Conservation (phyloP, 2,113 vertebrate genomes). For the Pimephales promelas region DNA sequence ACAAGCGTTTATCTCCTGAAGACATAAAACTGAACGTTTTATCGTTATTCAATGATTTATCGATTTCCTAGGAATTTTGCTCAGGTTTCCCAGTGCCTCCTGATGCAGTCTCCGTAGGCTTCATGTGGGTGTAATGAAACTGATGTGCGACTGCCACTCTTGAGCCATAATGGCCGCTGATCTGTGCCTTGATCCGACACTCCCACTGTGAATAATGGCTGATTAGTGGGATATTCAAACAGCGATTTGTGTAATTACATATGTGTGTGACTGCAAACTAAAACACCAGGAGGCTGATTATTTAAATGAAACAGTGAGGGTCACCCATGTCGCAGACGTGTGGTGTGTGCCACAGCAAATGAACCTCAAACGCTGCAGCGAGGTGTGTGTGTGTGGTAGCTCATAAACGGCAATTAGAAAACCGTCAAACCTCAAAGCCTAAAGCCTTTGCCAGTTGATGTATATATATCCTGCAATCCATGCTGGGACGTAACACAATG, state of each 20-base stretch:
- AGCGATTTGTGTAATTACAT: not conserved
- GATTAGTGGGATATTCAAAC: conserved; percentile 10
- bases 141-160: conserved; percentile 24
- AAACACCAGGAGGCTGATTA: conserved; percentile 71
- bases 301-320: conserved; percentile 51
- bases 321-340: conserved; percentile 53
- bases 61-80: not conserved
- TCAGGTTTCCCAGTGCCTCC: not conserved
- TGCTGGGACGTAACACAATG: conserved; percentile 17
- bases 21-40: not conserved
- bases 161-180: conserved; percentile 22
- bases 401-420: conserved; percentile 57
- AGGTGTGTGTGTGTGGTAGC: conserved; percentile 60
- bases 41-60: not conserved
- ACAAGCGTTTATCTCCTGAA: not conserved
- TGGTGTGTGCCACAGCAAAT: conserved; percentile 66
- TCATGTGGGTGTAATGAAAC: not conserved
- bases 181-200: not conserved
- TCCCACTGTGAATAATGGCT: conserved; percentile 22
- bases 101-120: not conserved
- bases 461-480: not conserved
- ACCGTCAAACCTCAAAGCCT: conserved; percentile 5
- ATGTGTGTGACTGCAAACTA: conserved; percentile 30
- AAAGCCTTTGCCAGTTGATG: not conserved
- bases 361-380: conserved; percentile 38